Percentiles rank a stretch among this genome's conserved stretches.
Conservation (phyloP, 2,113 vertebrate species). For the Eupsittula cactorum region DNA sequence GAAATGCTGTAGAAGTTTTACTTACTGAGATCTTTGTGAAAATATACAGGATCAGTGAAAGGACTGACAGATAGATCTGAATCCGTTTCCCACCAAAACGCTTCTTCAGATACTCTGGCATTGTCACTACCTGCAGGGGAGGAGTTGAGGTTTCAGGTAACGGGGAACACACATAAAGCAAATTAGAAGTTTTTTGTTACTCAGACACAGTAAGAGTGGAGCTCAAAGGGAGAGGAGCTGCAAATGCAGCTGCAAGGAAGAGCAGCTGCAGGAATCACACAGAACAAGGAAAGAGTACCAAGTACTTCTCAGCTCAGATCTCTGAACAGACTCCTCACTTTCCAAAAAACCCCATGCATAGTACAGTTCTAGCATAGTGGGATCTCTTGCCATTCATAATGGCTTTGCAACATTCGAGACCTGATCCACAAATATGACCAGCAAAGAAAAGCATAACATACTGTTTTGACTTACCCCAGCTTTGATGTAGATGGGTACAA, state of each 20-base stretch:
- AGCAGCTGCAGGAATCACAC: not conserved
- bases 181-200: not conserved
- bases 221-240: not conserved
- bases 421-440: not conserved
- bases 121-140: conserved; percentile 86
- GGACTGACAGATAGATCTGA: conserved; percentile 89
- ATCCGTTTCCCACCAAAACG: conserved; percentile 94
- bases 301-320: not conserved
- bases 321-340: not conserved
- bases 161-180: not conserved
- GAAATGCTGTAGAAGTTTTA: not conserved
- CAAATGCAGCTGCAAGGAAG: not conserved
- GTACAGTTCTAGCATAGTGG: not conserved
- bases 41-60: conserved; percentile 89
- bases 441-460: not conserved
- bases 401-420: not conserved
- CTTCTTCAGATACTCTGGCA: conserved; percentile 95
- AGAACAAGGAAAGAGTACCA: not conserved
- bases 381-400: not conserved
- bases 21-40: conserved; percentile 99
- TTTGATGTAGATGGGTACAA: conserved; percentile 96
- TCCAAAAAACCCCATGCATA: not conserved
- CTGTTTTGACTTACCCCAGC: conserved; percentile 86
- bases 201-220: not conserved
- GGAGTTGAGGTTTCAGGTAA: not conserved